These are phyloP conservation scores for Maniola jurtina DNA, from an alignment of 1,140 invertebrate genomes.

Conservation along the genomic window DNA sequence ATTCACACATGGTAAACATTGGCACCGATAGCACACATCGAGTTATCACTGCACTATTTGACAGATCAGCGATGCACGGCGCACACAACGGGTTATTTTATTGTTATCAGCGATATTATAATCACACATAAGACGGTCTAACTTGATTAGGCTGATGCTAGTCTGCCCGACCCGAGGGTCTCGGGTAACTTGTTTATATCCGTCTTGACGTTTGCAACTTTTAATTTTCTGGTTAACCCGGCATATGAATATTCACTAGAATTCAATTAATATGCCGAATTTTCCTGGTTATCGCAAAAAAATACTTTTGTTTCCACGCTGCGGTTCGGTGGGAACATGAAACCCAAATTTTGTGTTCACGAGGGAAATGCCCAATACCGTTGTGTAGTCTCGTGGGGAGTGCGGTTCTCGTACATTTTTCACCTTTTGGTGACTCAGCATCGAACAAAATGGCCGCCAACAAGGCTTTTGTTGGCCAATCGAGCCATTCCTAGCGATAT, in stretches of 20 bases:
- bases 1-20: constrained; percentile 57
- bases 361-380: constrained; percentile 79
- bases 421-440: constrained; percentile 79
- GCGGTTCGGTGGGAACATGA: constrained; percentile 65
- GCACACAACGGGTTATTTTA: constrained; percentile 28
- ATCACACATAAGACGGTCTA: constrained; percentile 22
- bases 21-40: constrained; percentile 40
- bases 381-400: constrained; percentile 77
- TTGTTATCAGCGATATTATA: constrained; percentile 36
- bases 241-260: constrained; percentile 18
- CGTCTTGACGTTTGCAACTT: constrained; percentile 39
- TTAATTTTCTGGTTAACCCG: constrained; percentile 21
- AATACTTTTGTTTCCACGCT: constrained; percentile 51
- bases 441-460: constrained; percentile 77
- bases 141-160: constrained; percentile 32
- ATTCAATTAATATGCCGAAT: constrained; percentile 12
- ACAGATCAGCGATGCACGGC: constrained; percentile 49
- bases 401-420: constrained; percentile 77
- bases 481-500: constrained; percentile 53
- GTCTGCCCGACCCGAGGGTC: constrained; percentile 30
- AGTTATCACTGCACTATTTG: constrained; percentile 60
- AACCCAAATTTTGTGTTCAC: constrained; percentile 77
- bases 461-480: constrained; percentile 75
- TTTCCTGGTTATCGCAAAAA: constrained; percentile 16
- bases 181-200: constrained; percentile 48